Evolutionary conservation across 2,113 vertebrate genomes (phyloP), one percentile per base, ranked within the genome.

Genomic region (Heptranchias perlo): DNA sequence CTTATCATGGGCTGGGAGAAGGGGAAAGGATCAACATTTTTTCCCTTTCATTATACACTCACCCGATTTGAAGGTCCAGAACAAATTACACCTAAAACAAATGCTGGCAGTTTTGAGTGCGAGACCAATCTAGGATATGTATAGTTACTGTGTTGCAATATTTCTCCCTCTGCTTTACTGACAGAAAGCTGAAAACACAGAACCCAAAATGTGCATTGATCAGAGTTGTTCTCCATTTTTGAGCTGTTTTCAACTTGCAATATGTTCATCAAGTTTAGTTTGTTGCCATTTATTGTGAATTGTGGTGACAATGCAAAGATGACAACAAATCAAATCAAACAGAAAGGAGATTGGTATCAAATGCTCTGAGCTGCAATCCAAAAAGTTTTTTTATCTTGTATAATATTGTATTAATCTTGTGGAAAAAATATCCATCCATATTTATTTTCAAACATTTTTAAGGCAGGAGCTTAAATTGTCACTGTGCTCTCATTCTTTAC

Each of bases 301-400:
- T 39, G 35, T 82, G n/a, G 4, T 44, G 39, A 13, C n/a, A 82
- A 21, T 44, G 67, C 58, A 58, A 58, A 58, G 58, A 7, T 35
- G 67, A 73, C 82, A 86, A 35, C 84, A 87, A 49, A 87, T 35
- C 84, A 87, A 49, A 87, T 35, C 39, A 92, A 92, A 92, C 58
- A 67, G 21, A 49, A 61, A 92, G 31, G 35, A 18, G 31, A n/a
- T 58, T n/a, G 3, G 4, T 61, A 35, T 92, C 4, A 61, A 54
- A 89, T 7, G 54, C 5, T 35, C 39, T 62, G 4, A 92, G 25
- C 54, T n/a, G 35, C 89, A 89, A 89, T 89, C 49, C 7, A 7
- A 31, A 35, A 73, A 73, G 67, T 73, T 35, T 73, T 73, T 73
- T 73, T 0, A 73, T 5, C 67, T 25, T 73, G 0, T 10, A 73